Evolutionary conservation across 2,113 vertebrate genomes (phyloP), one percentile per base, ranked within the genome.

Genomic region (Cardinalis cardinalis): DNA sequence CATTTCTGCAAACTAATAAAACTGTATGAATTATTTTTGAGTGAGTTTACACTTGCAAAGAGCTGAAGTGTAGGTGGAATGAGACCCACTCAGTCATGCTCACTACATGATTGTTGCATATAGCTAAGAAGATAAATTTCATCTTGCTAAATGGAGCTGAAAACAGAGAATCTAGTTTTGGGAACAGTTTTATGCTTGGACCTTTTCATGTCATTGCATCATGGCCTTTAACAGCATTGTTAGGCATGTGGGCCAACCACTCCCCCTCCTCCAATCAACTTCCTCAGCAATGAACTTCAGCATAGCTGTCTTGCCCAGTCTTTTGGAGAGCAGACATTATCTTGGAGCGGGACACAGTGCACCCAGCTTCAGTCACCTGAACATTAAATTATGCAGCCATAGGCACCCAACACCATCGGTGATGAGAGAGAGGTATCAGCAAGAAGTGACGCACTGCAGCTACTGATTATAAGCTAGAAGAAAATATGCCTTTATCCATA

Each of bases 281-380:
- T 53, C 19, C 31, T 61, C 51, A 56, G 6, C 36, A 56, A 56
- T 31, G 20, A 76, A 60, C 8, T 32, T 44, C 23, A 26, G 15
- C 2, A 0, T 1, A 36, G 8, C 3, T 8, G 1, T 36, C 82
- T 81, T 60, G 17, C 28, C 14, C 21, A 31, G 14, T 48, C 6
- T 52, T 84, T 64, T 2, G 2, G 46, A 70, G 5, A 55, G 15
- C 28, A 63, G 49, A 51, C 0, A 0, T 21, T 25, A 40, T 10
- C 12, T 51, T 16, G 8, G 6, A 26, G 31, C 16, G 16, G 10
- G 21, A 61, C 4, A 18, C 8, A 5, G 20, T 15, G 26, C 15
- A 63, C 5, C 2, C 34, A 64, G 7, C 18, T 69, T 83, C 34
- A 34, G 20, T 18, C 43, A 74, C 9, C 12, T 8, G 6, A 69